Evolutionary conservation across 2,888 invertebrate species (phyloP).

Genomic region (Tyria jacobaeae): DNA sequence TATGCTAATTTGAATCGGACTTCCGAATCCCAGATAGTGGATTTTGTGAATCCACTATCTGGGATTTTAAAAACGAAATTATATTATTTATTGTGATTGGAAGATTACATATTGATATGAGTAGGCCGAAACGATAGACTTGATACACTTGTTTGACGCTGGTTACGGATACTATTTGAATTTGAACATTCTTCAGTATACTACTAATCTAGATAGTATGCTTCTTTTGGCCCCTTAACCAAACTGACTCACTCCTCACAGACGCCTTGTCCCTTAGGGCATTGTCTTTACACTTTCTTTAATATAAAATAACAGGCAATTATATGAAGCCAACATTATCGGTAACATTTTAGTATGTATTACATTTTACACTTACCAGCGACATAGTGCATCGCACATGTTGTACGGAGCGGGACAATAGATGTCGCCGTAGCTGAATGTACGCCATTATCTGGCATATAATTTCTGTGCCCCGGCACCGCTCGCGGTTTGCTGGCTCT

Average conservation of each 20-base stretch:
- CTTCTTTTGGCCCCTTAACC: background rate
- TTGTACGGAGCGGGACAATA: slow-evolving; percentile 59
- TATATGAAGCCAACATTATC: background rate
- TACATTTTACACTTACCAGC: slow-evolving; percentile 23
- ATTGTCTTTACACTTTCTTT: background rate
- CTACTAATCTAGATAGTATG: background rate
- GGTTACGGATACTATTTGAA: too few relatives aligned
- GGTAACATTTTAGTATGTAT: slow-evolving; percentile 7
- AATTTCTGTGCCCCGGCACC: slow-evolving; percentile 59
- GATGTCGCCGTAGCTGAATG: slow-evolving; percentile 59
- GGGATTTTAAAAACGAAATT: background rate
- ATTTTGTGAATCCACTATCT: background rate
- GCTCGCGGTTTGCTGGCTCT: slow-evolving; percentile 46
- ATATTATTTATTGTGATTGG: background rate
- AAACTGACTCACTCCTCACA: background rate
- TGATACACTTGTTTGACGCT: too few relatives aligned
- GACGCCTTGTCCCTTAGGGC: too few relatives aligned
- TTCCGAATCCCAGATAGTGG: too few relatives aligned
- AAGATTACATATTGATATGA: too few relatives aligned
- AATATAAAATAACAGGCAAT: too few relatives aligned
- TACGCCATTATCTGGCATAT: slow-evolving; percentile 64
- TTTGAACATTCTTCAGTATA: background rate
- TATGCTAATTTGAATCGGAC: background rate
- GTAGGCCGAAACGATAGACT: too few relatives aligned
- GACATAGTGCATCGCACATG: slow-evolving; percentile 32